Evolutionary conservation across 2,888 invertebrate species (phyloP).

Genomic region (Epistrophella euchroma): DNA sequence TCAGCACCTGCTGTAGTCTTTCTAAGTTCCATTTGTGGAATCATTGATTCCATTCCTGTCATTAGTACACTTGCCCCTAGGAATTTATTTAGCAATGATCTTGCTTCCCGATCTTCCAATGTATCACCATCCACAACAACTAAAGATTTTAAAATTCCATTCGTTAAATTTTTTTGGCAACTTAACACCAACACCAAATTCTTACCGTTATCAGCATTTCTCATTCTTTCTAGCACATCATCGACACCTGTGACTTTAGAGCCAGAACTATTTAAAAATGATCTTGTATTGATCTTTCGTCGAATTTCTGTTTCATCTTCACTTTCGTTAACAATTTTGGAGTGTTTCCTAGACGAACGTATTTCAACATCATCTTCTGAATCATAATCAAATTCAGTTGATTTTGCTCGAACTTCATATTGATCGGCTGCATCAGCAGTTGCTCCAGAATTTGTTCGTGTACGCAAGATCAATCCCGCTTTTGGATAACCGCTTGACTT

Average conservation of each 20-base stretch:
- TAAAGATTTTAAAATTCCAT: slow-evolving; percentile 77
- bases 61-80: slow-evolving; percentile 92
- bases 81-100: slow-evolving; percentile 92
- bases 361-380: slow-evolving; percentile 77
- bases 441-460: slow-evolving; percentile 82
- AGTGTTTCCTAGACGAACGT: slow-evolving; percentile 77
- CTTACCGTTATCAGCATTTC: slow-evolving; percentile 89
- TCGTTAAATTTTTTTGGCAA: background rate
- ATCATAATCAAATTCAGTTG: slow-evolving; percentile 68
- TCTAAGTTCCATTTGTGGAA: slow-evolving; percentile 79
- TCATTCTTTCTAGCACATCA: slow-evolving; percentile 91
- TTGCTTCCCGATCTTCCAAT: slow-evolving; percentile 88
- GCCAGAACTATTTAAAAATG: slow-evolving; percentile 88
- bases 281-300: slow-evolving; percentile 83
- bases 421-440: slow-evolving; percentile 82
- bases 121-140: slow-evolving; percentile 88
- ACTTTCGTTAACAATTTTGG: slow-evolving; percentile 77
- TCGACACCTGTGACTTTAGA: slow-evolving; percentile 90
- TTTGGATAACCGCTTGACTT: slow-evolving; percentile 86
- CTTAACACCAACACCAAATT: background rate
- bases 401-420: slow-evolving; percentile 76
- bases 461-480: slow-evolving; percentile 89
- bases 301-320: slow-evolving; percentile 79
- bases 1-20: slow-evolving; percentile 64
- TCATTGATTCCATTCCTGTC: slow-evolving; percentile 88